phyloP scores from a whole-genome alignment of 2,888 invertebrate species.

The Bibio marci region DNA sequence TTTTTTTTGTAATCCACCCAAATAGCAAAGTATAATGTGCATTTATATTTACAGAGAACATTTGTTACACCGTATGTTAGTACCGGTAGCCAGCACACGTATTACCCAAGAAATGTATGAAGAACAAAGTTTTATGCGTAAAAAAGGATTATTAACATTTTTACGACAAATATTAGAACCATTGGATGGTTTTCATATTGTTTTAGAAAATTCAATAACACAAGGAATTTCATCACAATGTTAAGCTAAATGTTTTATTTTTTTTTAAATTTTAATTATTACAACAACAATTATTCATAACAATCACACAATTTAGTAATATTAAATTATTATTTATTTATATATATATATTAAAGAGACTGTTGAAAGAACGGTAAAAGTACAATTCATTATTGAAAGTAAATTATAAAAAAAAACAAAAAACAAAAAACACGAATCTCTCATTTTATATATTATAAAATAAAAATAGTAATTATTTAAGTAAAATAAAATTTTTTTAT shows the following conservation, averaged over 20 bases:
- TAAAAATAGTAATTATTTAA: too few species aligned
- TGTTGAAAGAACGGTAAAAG: too few species aligned
- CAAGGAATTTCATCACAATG: conserved; percentile 30
- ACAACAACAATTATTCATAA: too few species aligned
- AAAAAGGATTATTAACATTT: conserved; percentile 69
- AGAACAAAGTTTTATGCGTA: conserved; percentile 85
- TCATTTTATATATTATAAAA: too few species aligned
- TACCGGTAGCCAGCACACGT: conserved; percentile 78
- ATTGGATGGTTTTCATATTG: conserved; percentile 74
- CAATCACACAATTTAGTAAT: too few species aligned
- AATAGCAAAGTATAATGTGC: conserved; percentile 2
- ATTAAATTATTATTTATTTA: too few species aligned
- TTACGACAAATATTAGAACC: conserved; percentile 81
- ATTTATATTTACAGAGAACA: conserved; percentile 78
- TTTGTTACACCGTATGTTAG: conserved; percentile 75
- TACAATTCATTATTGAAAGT: too few species aligned
- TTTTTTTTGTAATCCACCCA: conserved; percentile 3
- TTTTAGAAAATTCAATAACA: conserved; percentile 72
- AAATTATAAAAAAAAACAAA: too few species aligned
- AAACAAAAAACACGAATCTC: too few species aligned
- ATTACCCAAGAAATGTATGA: conserved; percentile 91
- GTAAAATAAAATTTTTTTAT: too few species aligned
- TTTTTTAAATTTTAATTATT: too few species aligned
- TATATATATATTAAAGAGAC: too few species aligned
- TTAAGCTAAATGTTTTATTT: conserved; percentile 12